Evolutionary conservation across 2,797 vertebrate species (phyloP).

Genomic region (Pteronotus mesoamericanus): DNA sequence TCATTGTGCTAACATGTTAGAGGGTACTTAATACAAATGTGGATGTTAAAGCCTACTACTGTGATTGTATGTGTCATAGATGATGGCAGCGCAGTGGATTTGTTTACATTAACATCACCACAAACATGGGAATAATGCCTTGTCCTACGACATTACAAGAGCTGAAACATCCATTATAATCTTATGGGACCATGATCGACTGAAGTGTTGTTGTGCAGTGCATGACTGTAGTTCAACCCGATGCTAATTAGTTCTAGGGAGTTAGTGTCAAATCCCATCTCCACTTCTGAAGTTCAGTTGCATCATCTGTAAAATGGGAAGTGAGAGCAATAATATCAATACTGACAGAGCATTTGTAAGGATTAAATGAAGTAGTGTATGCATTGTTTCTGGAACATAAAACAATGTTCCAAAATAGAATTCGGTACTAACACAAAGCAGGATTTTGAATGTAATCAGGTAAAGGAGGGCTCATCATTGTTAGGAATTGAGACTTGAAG

Average conservation of each 20-base stretch:
- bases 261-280: background rate
- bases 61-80: background rate
- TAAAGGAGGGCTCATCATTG: background rate
- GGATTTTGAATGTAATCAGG: background rate
- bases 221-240: background rate
- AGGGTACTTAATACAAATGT: background rate
- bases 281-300: background rate
- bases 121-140: background rate
- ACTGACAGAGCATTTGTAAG: background rate
- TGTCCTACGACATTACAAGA: background rate
- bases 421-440: background rate
- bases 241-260: background rate
- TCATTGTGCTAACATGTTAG: background rate
- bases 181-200: background rate
- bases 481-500: background rate
- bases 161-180: too few species aligned
- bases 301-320: background rate
- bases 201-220: background rate
- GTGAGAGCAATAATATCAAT: background rate
- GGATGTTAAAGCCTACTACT: too few species aligned
- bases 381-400: background rate
- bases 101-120: background rate
- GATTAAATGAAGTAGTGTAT: background rate
- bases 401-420: background rate
- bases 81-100: background rate